Base-by-base conservation (phyloP, 2,888 invertebrate species). In the Drosophila kokeensis region DNA sequence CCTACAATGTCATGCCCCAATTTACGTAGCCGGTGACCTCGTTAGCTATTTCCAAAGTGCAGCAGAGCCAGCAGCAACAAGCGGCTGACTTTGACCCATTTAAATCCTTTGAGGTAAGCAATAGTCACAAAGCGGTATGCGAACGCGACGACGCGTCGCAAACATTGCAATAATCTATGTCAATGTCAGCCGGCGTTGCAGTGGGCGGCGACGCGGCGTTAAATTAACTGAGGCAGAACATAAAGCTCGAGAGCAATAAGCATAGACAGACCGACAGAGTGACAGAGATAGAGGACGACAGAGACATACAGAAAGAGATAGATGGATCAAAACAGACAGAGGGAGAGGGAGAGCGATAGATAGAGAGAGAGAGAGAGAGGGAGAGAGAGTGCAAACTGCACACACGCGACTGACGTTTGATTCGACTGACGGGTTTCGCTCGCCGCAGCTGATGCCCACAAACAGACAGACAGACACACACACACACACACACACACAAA, bases 11-110 rank as follows among this genome's bases (percentile, higher is more conserved):
- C 90, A 80, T 83, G 90, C 76, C 89, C 87, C 90, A 90, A 87
- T 87, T 87, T 78, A 70, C 69, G 63, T 78, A 69, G 82, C 69
- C 73, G 66, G 67, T 67, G 88, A 73, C 83, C 85, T 87, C 76
- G 89, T 81, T 89, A 75, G 76, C 72, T 81, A 72, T 83, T 74
- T 76, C 73, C 72, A 85, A 83, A 82, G 79, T 85, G 86, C 90
- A 89, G 67, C 82, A 76, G 45, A 13, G 32, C 54, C 73, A 53
- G 73, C 73, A 53, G 73, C 77, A 71, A 83, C 75, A 80, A 75
- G 79, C 73, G 24, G 80, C 83, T 91, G 91, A 91, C 92, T 89
- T 92, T 91, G 92, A 91, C 91, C 91, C 76, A 91, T 91, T 90
- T 91, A 74, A 77, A 79, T 85, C 86, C 82, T 81, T 83, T 76